Evolutionary conservation across 2,888 invertebrate genomes (phyloP).

Genomic region (Heliconius hortense): DNA sequence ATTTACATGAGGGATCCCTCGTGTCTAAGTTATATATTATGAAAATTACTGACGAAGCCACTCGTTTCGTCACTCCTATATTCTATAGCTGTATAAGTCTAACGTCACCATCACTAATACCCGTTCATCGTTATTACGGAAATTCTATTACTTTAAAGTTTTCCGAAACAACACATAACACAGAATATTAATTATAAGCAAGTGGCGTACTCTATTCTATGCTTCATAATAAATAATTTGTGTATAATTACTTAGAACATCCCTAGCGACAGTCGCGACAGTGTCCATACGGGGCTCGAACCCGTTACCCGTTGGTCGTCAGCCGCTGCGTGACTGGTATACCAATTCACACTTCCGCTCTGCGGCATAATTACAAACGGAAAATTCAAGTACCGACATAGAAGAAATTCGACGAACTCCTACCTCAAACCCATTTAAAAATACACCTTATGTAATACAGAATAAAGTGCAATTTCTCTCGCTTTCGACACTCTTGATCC

Average conservation of each 20-base stretch:
- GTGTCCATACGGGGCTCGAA: conserved; percentile 61
- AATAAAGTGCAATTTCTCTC: not conserved
- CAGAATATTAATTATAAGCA: conserved; percentile 11
- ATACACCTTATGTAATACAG: not conserved
- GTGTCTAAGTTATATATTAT: not conserved
- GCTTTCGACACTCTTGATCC: not conserved
- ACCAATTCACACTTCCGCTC: conserved; percentile 76
- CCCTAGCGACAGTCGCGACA: conserved; percentile 68
- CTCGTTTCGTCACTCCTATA: no score
- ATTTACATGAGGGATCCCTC: not conserved
- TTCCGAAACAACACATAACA: conserved; percentile 5
- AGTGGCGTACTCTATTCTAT: conserved; percentile 3
- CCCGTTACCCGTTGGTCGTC: conserved; percentile 73
- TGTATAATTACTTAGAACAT: conserved; percentile 43
- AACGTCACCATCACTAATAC: not conserved
- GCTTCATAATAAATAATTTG: conserved; percentile 17
- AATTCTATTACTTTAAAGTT: not conserved
- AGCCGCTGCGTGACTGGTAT: conserved; percentile 73
- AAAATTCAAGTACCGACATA: conserved; percentile 67
- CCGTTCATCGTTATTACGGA: not conserved
- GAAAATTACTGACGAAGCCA: not conserved
- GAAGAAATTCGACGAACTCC: conserved; percentile 33
- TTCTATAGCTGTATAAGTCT: not conserved
- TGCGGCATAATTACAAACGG: conserved; percentile 75
- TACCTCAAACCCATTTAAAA: conserved; percentile 1